Evolutionary conservation across 2,797 vertebrate genomes (phyloP).

Genomic region (Schizopygopsis malacanthus): DNA sequence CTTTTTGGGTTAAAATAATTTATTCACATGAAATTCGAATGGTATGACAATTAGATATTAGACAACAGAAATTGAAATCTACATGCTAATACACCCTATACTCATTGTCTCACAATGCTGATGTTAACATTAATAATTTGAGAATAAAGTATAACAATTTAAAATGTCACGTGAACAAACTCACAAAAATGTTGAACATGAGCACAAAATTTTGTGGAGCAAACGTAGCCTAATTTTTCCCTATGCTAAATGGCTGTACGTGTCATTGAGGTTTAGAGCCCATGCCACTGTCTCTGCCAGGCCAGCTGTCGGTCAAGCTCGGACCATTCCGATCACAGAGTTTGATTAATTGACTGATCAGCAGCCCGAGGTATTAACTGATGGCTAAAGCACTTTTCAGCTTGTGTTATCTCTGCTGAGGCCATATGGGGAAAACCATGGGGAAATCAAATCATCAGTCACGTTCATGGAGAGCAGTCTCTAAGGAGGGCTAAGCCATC

Average conservation of each 20-base stretch:
- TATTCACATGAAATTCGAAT: too few relatives aligned
- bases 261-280: neutral
- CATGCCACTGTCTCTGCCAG: neutral
- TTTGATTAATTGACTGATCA: slow-evolving; percentile 82
- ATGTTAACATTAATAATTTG: too few relatives aligned
- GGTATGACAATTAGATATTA: too few relatives aligned
- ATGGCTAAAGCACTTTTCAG: slow-evolving; percentile 78
- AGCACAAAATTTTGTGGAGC: neutral
- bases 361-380: slow-evolving; percentile 74
- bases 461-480: slow-evolving; percentile 69
- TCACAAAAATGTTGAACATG: neutral
- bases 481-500: slow-evolving; percentile 67
- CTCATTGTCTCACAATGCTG: too few relatives aligned
- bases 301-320: slow-evolving; percentile 13
- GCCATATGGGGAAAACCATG: slow-evolving; percentile 69
- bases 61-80: too few relatives aligned
- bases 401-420: slow-evolving; percentile 68
- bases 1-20: too few relatives aligned
- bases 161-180: neutral
- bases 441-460: slow-evolving; percentile 79
- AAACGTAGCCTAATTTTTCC: neutral
- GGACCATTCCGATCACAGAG: slow-evolving; percentile 52
- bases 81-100: too few relatives aligned
- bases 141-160: too few relatives aligned
- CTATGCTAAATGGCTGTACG: neutral